Evolutionary conservation across 2,888 invertebrate species (phyloP).

Genomic region (Harpalus rufipes): DNA sequence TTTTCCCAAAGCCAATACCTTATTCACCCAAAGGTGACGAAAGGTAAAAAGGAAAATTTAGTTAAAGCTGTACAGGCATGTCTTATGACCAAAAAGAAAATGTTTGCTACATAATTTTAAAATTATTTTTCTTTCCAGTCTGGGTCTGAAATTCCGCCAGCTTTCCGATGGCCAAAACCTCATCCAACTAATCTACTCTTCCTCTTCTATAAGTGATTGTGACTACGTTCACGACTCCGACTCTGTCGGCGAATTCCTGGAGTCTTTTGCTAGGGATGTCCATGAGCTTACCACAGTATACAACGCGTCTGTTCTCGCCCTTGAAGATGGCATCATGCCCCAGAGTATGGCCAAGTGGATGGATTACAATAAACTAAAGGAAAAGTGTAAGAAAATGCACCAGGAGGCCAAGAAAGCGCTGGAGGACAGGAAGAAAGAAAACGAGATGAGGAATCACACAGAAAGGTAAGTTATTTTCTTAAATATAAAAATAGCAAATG

Average conservation of each 20-base stretch:
- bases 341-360: constrained; percentile 79
- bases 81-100: no score
- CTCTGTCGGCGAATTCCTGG: constrained; percentile 80
- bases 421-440: constrained; percentile 67
- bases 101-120: no score
- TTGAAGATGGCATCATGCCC: constrained; percentile 78
- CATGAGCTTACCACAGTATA: constrained; percentile 74
- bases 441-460: constrained; percentile 51
- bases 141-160: constrained; percentile 82
- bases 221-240: constrained; percentile 81
- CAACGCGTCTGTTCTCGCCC: constrained; percentile 80
- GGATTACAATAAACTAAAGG: constrained; percentile 80
- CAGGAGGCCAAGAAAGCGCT: constrained; percentile 71
- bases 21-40: no score
- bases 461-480: constrained; percentile 42
- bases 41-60: no score
- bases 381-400: constrained; percentile 79
- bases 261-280: constrained; percentile 80
- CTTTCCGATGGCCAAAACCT: constrained; percentile 84
- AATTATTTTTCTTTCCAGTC: constrained; percentile 73
- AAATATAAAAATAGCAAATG: background rate
- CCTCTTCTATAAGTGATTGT: constrained; percentile 83
- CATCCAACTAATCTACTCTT: constrained; percentile 84
- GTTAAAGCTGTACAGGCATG: no score
- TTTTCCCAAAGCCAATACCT: no score